Evolutionary conservation across 2,888 invertebrate species (phyloP), one percentile per base, ranked within the genome.

Genomic region (Ethmia dodecea): DNA sequence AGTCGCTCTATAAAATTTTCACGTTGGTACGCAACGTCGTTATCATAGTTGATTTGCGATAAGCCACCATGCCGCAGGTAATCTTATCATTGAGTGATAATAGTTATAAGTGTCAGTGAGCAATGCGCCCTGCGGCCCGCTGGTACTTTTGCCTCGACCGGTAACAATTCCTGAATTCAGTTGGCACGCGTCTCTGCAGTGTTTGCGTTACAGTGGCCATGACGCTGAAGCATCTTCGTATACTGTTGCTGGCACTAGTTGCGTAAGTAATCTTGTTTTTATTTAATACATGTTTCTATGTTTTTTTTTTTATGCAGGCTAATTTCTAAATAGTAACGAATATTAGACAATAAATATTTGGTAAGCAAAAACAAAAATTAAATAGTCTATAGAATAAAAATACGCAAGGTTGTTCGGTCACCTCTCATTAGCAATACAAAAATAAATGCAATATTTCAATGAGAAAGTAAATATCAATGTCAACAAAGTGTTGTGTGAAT

Each of bases 21-120:
- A 60, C 60, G 58, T 73, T 62, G 71, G 65, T 72, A 69, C 74
- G 64, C 68, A 66, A 54, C 53, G 51, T 56, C 62, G 73, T 78
- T 81, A 84, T 83, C 81, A 55, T 60, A 52, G 62, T 70, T 75
- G 80, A 81, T 79, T 81, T 74, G 72, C 61, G 83, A 84, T 84
- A 86, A 84, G 79, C 70, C 55, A 67, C 73, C 67, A 76, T 78
- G 73, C 75, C 69, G 70, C 63, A 55, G 60, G 72, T 77, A 79
- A 78, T 83, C 81, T 86, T 86, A 86, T 86, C 86, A 75, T 66
- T 68, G 67, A 74, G 70, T 80, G 84, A 86, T 86, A 86, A 76
- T 73, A 75, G 79, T 76, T 79, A 75, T 79, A 81, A 81, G 83
- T 81, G 79, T 81, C 80, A 86, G 84, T 84, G 76, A 86, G 84